A percentile compares a stretch with the other conserved stretches of the same genome.
Conservation (phyloP, 2,888 invertebrate genomes). For the Diaprepes abbreviatus region DNA sequence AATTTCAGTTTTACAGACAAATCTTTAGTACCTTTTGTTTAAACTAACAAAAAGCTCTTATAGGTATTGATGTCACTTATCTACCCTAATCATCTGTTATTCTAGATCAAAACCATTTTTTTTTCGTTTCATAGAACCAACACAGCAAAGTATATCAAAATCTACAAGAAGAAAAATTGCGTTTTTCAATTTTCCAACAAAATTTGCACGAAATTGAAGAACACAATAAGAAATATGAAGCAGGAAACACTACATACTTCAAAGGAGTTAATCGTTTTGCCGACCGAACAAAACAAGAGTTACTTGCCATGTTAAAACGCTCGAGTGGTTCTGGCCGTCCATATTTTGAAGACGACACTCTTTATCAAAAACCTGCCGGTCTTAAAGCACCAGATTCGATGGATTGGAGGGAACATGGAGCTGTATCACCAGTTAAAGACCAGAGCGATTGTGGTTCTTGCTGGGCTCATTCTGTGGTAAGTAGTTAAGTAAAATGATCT, state of each 20-base stretch:
- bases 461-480: conserved; percentile 75
- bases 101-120: no score
- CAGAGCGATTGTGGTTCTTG: conserved; percentile 75
- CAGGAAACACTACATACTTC: conserved; percentile 44
- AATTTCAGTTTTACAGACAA: no score
- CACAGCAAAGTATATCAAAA: conserved; percentile 68
- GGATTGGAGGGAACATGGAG: conserved; percentile 71
- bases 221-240: no score
- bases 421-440: conserved; percentile 70
- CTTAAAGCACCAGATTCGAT: conserved; percentile 50
- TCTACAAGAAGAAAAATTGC: conserved; percentile 44
- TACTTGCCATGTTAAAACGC: no score
- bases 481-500: no score
- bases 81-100: no score
- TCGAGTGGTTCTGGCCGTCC: neutral
- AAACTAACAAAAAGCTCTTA: no score
- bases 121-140: neutral
- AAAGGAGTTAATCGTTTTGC: conserved; percentile 48
- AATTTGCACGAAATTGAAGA: no score
- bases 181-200: no score
- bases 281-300: no score
- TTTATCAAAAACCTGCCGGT: neutral
- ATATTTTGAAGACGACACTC: neutral
- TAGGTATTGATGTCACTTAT: no score
- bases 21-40: no score